Evolutionary conservation across 2,888 invertebrate genomes (phyloP).

Genomic region (Scaptomyza cyrtandrae): DNA sequence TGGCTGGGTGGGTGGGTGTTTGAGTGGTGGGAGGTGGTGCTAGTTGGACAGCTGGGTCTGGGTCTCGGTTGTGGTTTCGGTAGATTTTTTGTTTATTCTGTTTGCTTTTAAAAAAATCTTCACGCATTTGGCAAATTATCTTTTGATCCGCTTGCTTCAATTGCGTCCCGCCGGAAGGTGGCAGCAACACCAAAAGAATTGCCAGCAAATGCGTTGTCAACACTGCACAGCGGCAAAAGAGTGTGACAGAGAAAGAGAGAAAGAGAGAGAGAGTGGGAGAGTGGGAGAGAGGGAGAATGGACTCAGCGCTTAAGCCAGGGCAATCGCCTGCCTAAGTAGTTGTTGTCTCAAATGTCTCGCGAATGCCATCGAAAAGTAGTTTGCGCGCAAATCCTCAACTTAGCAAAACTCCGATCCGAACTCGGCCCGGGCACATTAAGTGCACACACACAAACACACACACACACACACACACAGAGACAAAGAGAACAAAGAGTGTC

Average conservation of each 20-base stretch:
- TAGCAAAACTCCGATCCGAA: conserved; percentile 65
- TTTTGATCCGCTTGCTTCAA: conserved; percentile 82
- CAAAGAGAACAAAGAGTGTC: conserved; percentile 60
- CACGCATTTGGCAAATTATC: conserved; percentile 83
- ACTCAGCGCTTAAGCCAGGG: conserved; percentile 68
- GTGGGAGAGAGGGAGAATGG: not conserved
- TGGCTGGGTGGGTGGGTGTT: conserved; percentile 19
- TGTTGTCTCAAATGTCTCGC: conserved; percentile 71
- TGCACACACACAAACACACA: conserved; percentile 35
- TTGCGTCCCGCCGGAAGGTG: conserved; percentile 50
- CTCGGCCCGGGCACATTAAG: conserved; percentile 63
- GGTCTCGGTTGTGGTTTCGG: conserved; percentile 18
- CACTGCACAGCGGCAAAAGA: conserved; percentile 29
- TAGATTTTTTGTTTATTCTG: conserved; percentile 48
- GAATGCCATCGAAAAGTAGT: conserved; percentile 77
- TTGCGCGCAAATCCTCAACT: conserved; percentile 81
- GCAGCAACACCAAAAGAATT: conserved; percentile 25
- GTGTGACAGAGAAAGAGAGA: not conserved
- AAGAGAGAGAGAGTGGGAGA: not conserved
- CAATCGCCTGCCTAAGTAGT: conserved; percentile 83
- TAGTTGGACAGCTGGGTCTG: conserved; percentile 6
- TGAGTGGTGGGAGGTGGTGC: conserved; percentile 1
- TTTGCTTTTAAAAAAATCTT: conserved; percentile 70
- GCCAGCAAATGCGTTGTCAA: conserved; percentile 65
- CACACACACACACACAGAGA: conserved; percentile 36